A percentile compares a stretch with the other conserved stretches of the same genome.
Evolutionary conservation across 2,113 vertebrate species (phyloP).

Genomic region (rabbit (Oryctolagus cuniculus)): mOryCun1.1 NC_091435.1:74163001-74163500

Average conservation of each 20-base stretch:
- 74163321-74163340: neutral
- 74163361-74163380: neutral
- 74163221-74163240: neutral
- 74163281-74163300: neutral
- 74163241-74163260: neutral
- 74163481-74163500: neutral
- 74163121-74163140: constrained; percentile 56
- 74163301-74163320: neutral
- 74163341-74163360: neutral
- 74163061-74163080: constrained; percentile 62
- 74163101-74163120: constrained; percentile 31
- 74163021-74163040: constrained; percentile 71
- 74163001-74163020: constrained; percentile 78
- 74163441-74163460: neutral
- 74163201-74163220: constrained; percentile 16
- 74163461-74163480: neutral
- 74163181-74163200: neutral
- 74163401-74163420: neutral
- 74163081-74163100: constrained; percentile 63
- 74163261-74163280: neutral
- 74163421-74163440: neutral
- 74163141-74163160: neutral
- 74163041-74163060: constrained; percentile 43
- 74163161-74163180: neutral
- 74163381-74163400: neutral